These are phyloP conservation scores for Azorinus chamasolen DNA, from an alignment of 2,888 invertebrate genomes.

Conservation along the genomic window DNA sequence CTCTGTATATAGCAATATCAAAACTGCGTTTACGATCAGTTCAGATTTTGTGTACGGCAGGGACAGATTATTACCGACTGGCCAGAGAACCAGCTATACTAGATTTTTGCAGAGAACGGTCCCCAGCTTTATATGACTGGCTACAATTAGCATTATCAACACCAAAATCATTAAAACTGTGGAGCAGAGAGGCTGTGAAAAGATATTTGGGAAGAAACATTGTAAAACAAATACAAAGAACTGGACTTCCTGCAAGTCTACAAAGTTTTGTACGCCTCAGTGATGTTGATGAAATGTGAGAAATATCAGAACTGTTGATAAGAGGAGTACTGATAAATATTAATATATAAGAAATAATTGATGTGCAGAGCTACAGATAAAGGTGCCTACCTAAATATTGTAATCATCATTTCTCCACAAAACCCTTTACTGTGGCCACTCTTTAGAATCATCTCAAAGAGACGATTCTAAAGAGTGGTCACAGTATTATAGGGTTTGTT, in stretches of 20 bases:
- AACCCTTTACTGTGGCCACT: too few relatives aligned
- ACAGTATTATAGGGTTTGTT: too few relatives aligned
- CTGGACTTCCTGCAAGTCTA: conserved; percentile 31
- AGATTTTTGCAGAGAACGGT: conserved; percentile 12
- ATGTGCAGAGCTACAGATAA: too few relatives aligned
- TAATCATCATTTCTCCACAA: too few relatives aligned
- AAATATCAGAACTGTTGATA: too few relatives aligned
- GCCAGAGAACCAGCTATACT: conserved; percentile 43
- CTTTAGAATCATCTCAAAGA: too few relatives aligned
- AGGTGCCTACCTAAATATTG: too few relatives aligned
- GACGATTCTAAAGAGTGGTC: too few relatives aligned
- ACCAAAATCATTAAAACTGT: conserved; percentile 42
- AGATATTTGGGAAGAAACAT: conserved; percentile 13
- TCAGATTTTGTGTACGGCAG: conserved; percentile 44
- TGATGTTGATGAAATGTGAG: conserved; percentile 22
- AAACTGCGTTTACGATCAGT: conserved; percentile 43
- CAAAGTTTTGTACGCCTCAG: conserved; percentile 20
- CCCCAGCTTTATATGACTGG: conserved; percentile 19
- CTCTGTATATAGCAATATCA: conserved; percentile 56
- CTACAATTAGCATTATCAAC: conserved; percentile 27
- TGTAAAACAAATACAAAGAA: conserved; percentile 4
- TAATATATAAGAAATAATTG: too few relatives aligned
- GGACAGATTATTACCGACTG: conserved; percentile 42
- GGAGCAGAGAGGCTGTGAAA: conserved; percentile 28
- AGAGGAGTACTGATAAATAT: too few relatives aligned